Conservation (phyloP, 2,888 invertebrate genomes). For the Cephus sareptanus region DNA sequence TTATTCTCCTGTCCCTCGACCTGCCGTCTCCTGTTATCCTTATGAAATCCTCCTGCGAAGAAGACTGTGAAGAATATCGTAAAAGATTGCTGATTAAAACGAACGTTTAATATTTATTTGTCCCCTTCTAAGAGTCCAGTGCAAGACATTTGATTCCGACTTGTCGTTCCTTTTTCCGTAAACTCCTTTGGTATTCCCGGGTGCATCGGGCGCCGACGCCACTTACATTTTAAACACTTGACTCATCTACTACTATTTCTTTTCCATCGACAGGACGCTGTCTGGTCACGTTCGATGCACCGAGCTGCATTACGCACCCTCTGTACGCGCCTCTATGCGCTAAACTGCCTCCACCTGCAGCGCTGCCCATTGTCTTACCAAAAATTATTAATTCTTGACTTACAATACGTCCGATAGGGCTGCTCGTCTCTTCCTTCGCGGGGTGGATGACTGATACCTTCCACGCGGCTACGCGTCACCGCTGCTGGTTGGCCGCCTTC, state of each 20-base stretch:
- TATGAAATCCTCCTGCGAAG: neutral
- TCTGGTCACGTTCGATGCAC: conserved; percentile 55
- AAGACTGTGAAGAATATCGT: neutral
- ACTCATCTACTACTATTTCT: conserved; percentile 46
- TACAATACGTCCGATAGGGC: conserved; percentile 24
- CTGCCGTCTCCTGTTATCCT: neutral
- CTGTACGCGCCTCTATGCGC: conserved; percentile 49
- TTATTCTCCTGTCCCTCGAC: neutral
- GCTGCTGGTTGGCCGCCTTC: neutral
- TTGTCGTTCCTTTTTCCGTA: conserved; percentile 8
- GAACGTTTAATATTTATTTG: neutral
- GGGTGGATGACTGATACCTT: neutral
- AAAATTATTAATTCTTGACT: conserved; percentile 15
- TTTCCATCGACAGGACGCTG: conserved; percentile 53
- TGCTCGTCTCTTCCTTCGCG: neutral
- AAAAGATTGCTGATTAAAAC: neutral
- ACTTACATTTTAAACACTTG: conserved; percentile 51
- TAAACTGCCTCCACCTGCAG: conserved; percentile 38
- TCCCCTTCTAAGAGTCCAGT: neutral
- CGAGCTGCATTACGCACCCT: conserved; percentile 52
- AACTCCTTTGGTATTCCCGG: conserved; percentile 47
- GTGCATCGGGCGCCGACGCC: conserved; percentile 37
- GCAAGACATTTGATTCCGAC: neutral
- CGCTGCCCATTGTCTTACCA: neutral
- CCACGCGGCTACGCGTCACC: neutral